Evolutionary conservation across 2,888 invertebrate species (phyloP), one percentile per base, ranked within the genome.

Genomic region (Spisula subtruncata): DNA sequence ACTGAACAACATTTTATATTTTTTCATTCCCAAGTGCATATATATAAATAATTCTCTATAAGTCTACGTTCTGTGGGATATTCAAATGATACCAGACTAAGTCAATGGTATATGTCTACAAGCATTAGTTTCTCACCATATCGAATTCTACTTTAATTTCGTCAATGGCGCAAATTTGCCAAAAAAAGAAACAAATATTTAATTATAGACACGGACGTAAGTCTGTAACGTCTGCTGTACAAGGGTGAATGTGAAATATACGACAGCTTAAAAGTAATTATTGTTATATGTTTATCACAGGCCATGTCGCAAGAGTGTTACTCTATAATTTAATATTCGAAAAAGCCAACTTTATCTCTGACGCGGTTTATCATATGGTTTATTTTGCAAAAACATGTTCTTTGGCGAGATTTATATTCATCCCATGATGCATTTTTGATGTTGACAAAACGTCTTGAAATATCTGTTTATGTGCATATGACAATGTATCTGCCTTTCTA

Each of bases 321-420:
- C 60, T 66, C 60, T 0, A 25, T 66, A 66, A 66, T 66, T 66
- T n/a, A 25, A 66, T 66, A 66, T 66, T 25, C 60, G 25, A 25
- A 66, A 66, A 25, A 66, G 60, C 60, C 60, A 6, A 66, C 60
- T 5, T 10, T 66, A 66, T n/a, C n/a, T 66, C 60, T 1, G 60
- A 66, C 60, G n/a, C 60, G 60, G 25, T 20, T 66, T 66, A 66
- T 66, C 60, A 66, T 25, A n/a, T 25, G 60, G 60, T 66, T 20
- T 66, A 66, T 66, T 51, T 51, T 66, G 25, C 25, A 66, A 25
- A 66, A 66, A 66, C n/a, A 66, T 66, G 1, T 66, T 25, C 25
- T 66, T 25, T 25, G n/a, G 25, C 25, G 25, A 25, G 60, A 66
- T 66, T 66, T 66, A 66, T 25, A 25, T 66, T 25, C 60, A 25